Base-by-base conservation (phyloP, 2,888 invertebrate species). In the Diachrysia chrysitis region DNA sequence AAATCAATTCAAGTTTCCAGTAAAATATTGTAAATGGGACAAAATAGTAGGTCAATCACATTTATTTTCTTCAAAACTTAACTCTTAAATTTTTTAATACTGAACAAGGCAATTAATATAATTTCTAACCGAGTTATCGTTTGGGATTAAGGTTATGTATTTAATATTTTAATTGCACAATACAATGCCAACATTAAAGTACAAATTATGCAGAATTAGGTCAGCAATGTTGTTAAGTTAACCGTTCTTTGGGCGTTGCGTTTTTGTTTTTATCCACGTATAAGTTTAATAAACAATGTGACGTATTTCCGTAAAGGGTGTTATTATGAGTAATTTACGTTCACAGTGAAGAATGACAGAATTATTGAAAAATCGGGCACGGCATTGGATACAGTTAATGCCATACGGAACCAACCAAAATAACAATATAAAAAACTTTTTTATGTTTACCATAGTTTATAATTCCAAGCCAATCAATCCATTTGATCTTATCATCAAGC, bases 301-400 rank as follows among this genome's bases (percentile, higher is more conserved):
- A 46, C 58, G 51, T 58, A 60, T 69, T 79, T 60, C 51, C 56
- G 57, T 72, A 66, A 74, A 64, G 75, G 23, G 37, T 76, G 70
- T 76, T 76, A 85, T 85, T 80, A 81, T 59, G 61, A 57, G 71
- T 72, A 79, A 80, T 83, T 79, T 79, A 69, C 70, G 69, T 73
- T 66, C 58, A 63, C 72, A 73, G 77, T 76, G 76, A 79, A 77
- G 76, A 83, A 80, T 79, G 65, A 75, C 75, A 64, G 77, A 76
- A 37, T 37, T 14, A 37, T 42, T 42, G 42, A 42, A 42, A 42
- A 42, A 82, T 81, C 71, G 78, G 69, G 75, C 73, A 62, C 78
- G 67, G 66, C 78, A 74, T 71, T 63, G 66, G 5, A n/a, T 0
- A n/a, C 42, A 42, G n/a, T 42, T 16, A 7, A 42, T 42, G 42